These are phyloP conservation scores for Rutpela maculata DNA, from an alignment of 2,888 invertebrate genomes.

Conservation along the genomic window DNA sequence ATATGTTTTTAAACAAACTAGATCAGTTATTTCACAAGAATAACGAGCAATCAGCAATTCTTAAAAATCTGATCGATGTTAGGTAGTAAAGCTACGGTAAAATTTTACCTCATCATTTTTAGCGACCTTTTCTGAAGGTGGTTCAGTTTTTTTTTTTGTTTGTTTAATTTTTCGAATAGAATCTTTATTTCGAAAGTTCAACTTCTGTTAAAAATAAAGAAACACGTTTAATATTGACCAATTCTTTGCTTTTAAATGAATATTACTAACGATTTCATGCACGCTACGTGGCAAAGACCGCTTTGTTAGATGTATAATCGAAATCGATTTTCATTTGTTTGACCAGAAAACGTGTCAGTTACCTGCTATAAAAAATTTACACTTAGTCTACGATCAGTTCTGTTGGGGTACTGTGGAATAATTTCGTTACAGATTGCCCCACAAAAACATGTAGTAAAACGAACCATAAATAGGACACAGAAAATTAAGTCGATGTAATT, in stretches of 20 bases:
- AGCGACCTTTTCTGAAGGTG: no score
- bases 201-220: not conserved
- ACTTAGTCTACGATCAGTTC: not conserved
- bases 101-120: no score
- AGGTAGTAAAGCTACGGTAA: no score
- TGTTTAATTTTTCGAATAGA: no score
- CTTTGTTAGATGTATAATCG: constrained; percentile 5
- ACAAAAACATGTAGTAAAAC: no score
- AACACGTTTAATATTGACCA: not conserved
- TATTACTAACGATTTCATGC: not conserved
- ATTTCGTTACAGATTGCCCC: not conserved
- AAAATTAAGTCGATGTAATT: no score
- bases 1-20: no score
- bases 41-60: no score
- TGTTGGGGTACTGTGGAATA: not conserved
- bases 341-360: not conserved
- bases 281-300: not conserved
- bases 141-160: no score
- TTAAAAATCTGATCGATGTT: no score
- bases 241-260: not conserved
- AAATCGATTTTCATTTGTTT: not conserved
- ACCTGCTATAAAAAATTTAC: not conserved
- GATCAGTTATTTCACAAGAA: no score
- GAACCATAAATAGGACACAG: no score
- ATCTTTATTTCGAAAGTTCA: not conserved